phyloP scores from a whole-genome alignment of 2,113 vertebrate species.

The Pseudolaguvia tuberculata region DNA sequence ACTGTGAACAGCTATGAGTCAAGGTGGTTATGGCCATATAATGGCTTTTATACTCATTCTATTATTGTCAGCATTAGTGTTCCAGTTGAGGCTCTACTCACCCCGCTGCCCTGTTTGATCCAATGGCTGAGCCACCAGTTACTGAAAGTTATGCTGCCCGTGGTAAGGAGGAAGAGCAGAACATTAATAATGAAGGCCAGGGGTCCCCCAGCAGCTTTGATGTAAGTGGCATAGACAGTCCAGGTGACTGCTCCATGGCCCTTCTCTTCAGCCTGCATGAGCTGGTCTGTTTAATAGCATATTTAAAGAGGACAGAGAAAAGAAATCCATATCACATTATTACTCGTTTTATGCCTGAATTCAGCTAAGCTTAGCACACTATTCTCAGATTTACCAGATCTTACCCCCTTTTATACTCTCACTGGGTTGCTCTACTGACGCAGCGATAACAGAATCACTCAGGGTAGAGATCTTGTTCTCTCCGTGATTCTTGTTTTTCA shows the following conservation, averaged over 20 bases:
- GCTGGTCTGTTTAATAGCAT: constrained; percentile 49
- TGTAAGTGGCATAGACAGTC: constrained; percentile 70
- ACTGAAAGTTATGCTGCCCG: constrained; percentile 71
- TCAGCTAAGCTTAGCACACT: constrained; percentile 10
- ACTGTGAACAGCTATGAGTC: not conserved
- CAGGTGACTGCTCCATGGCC: constrained; percentile 67
- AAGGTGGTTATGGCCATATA: constrained; percentile 6
- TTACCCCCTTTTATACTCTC: constrained; percentile 61
- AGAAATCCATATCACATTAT: not conserved
- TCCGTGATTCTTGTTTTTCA: constrained; percentile 60
- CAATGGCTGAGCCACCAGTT: constrained; percentile 80
- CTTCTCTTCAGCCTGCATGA: constrained; percentile 75
- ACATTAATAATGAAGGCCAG: constrained; percentile 65
- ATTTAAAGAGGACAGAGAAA: constrained; percentile 17
- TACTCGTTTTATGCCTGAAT: constrained; percentile 13
- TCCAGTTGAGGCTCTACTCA: constrained; percentile 50
- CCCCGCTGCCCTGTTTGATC: constrained; percentile 74
- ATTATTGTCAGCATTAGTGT: not conserved
- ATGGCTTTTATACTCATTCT: not conserved
- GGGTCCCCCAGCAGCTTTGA: constrained; percentile 73
- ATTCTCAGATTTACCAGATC: constrained; percentile 31
- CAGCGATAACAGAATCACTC: constrained; percentile 19
- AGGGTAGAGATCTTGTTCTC: constrained; percentile 35
- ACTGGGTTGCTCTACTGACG: constrained; percentile 39
- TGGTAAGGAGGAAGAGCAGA: constrained; percentile 71